Evolutionary conservation across 2,797 vertebrate genomes (phyloP).

Genomic region (Glossophaga mutica): DNA sequence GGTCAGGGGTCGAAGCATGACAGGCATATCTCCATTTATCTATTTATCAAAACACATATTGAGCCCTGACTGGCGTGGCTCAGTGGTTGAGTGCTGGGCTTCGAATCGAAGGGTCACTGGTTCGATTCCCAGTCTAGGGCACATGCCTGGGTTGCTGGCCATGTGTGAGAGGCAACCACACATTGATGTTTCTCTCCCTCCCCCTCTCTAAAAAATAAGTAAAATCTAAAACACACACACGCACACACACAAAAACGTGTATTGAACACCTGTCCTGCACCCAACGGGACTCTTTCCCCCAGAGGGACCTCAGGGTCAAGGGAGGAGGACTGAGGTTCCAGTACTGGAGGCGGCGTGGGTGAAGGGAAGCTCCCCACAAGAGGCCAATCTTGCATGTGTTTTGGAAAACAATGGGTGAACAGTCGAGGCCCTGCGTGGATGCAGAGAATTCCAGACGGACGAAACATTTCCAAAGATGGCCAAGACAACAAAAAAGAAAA

Average conservation of each 20-base stretch:
- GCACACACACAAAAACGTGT: no score
- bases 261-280: not conserved
- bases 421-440: not conserved
- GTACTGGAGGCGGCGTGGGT: not conserved
- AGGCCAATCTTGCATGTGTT: not conserved
- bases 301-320: rapidly evolving
- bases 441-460: not conserved
- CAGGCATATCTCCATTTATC: not conserved
- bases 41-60: not conserved
- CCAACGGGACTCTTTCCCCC: not conserved
- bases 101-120: no score
- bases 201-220: no score
- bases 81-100: no score
- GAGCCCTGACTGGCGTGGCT: no score
- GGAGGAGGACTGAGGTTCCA: no score
- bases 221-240: no score
- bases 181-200: no score
- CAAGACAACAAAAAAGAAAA: not conserved
- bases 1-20: not conserved
- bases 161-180: no score
- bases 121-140: no score
- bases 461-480: not conserved
- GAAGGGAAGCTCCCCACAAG: not conserved
- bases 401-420: not conserved
- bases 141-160: no score